These are phyloP conservation scores for Parasteatoda tepidariorum DNA, from an alignment of 1,140 invertebrate species.

Conservation along the genomic window DNA sequence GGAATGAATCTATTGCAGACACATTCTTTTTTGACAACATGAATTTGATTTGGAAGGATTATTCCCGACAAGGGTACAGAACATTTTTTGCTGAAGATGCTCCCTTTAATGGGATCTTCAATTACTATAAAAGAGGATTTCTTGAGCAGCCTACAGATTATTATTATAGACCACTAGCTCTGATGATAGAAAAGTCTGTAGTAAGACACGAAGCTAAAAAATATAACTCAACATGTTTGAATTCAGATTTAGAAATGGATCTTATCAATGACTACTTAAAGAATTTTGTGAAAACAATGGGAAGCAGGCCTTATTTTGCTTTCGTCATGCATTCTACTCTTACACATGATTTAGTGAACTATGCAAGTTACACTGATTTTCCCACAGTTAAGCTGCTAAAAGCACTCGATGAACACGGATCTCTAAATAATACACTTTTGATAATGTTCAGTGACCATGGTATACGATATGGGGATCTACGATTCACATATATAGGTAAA, in stretches of 20 bases:
- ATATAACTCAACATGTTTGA: constrained; percentile 61
- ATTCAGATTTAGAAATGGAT: constrained; percentile 25
- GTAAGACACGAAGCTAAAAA: constrained; percentile 27
- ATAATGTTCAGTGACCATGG: constrained; percentile 94
- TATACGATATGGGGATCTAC: constrained; percentile 84
- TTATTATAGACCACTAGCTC: constrained; percentile 79
- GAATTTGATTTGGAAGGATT: constrained; percentile 56
- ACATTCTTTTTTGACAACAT: constrained; percentile 38
- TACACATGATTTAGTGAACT: constrained; percentile 68
- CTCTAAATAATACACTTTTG: constrained; percentile 74
- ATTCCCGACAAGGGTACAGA: constrained; percentile 66
- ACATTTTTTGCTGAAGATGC: constrained; percentile 86
- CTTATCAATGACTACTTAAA: constrained; percentile 51
- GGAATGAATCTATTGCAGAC: constrained; percentile 24
- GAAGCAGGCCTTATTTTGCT: constrained; percentile 63
- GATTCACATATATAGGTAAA: constrained; percentile 83
- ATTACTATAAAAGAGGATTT: constrained; percentile 84
- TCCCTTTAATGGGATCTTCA: constrained; percentile 81
- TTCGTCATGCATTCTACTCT: constrained; percentile 65
- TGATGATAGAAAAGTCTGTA: constrained; percentile 57
- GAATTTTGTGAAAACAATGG: constrained; percentile 62
- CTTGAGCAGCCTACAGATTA: constrained; percentile 82
- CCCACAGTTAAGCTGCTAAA: constrained; percentile 65
- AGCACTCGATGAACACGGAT: constrained; percentile 63
- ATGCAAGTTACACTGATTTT: constrained; percentile 65